phyloP scores from a whole-genome alignment of 2,113 vertebrate genomes.

The Eulemur macaco region DNA sequence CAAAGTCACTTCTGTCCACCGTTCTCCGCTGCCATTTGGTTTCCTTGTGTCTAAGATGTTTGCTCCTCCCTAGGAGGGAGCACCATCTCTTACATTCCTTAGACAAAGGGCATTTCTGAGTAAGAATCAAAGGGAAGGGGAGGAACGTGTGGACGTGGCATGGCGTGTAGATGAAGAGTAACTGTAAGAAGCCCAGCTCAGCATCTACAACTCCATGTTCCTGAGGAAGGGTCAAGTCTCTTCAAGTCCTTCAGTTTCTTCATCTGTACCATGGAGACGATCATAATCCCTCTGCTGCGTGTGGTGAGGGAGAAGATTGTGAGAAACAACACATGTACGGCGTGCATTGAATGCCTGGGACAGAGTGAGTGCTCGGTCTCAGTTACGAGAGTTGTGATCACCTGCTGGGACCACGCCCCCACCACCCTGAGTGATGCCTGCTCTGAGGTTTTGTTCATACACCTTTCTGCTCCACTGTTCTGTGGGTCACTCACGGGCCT shows the following conservation, averaged over 20 bases:
- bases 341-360: background rate
- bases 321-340: background rate
- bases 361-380: background rate
- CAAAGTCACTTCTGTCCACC: background rate
- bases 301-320: background rate
- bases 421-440: fast-evolving
- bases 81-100: background rate
- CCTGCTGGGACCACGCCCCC: background rate
- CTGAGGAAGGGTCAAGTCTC: background rate
- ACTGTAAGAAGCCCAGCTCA: background rate
- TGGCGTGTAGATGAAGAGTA: background rate
- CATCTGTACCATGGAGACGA: background rate
- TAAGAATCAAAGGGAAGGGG: background rate
- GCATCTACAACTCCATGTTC: background rate
- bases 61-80: background rate
- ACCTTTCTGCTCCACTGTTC: background rate
- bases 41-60: background rate
- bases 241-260: background rate
- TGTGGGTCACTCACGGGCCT: background rate
- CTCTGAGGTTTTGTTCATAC: background rate
- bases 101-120: background rate
- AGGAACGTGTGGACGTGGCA: background rate
- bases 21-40: background rate
- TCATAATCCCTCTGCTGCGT: no score
- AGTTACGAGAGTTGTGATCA: background rate